Evolutionary conservation across 2,888 invertebrate genomes (phyloP).

Genomic region (Diploptera punctata): DNA sequence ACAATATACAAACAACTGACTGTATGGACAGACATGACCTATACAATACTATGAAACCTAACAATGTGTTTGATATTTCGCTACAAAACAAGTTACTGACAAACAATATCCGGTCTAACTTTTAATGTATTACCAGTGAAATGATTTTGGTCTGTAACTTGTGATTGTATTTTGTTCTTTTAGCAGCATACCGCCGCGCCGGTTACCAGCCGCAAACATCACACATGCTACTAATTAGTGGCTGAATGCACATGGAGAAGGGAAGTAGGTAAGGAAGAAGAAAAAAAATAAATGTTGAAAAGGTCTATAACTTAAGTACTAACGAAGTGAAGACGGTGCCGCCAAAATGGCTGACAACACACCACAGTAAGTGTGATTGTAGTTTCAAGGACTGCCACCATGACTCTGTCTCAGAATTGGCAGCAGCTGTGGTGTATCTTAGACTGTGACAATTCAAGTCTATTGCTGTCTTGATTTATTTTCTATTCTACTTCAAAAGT

Average conservation of each 20-base stretch:
- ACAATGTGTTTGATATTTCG: constrained; percentile 15
- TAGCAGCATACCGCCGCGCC: too few species aligned
- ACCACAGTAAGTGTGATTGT: constrained; percentile 3
- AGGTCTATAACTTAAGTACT: constrained; percentile 11
- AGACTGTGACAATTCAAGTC: constrained; percentile 17
- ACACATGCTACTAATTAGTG: constrained; percentile 21
- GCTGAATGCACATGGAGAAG: neutral
- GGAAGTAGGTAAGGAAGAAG: neutral
- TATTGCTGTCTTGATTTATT: constrained; percentile 1
- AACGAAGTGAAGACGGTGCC: constrained; percentile 9
- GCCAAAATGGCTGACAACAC: constrained; percentile 20
- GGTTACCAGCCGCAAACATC: too few species aligned
- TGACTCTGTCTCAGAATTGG: constrained; percentile 1
- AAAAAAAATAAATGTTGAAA: neutral
- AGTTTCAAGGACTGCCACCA: constrained; percentile 15
- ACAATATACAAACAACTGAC: too few species aligned
- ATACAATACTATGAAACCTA: neutral
- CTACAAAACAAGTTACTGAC: constrained; percentile 1
- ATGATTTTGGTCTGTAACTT: neutral
- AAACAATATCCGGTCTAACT: neutral
- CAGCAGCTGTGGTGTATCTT: neutral
- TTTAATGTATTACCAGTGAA: neutral
- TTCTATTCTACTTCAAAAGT: constrained; percentile 7
- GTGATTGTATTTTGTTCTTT: neutral
- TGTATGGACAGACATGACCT: neutral